These are phyloP conservation scores for Torymus aiolomorphi DNA, from an alignment of 2,888 invertebrate genomes.

Conservation along the genomic window DNA sequence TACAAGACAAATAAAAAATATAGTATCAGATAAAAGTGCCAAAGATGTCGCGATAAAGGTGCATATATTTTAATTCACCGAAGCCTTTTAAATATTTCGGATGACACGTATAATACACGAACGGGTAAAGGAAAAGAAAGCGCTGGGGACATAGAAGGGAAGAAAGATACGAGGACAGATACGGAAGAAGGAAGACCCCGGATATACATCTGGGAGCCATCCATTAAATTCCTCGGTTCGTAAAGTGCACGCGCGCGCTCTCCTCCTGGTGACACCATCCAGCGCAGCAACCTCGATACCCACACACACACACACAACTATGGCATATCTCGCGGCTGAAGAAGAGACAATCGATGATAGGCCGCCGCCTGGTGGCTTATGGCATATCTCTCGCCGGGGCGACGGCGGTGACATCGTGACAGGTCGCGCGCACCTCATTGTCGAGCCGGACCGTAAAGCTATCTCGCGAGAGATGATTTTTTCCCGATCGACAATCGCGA, in stretches of 20 bases:
- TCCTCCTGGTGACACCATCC: too few species aligned
- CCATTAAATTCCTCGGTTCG: slow-evolving; percentile 67
- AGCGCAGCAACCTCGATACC: too few species aligned
- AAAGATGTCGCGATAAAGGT: too few species aligned
- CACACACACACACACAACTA: too few species aligned
- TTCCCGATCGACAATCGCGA: slow-evolving; percentile 37
- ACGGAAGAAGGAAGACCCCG: slow-evolving; percentile 40
- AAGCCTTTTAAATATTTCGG: too few species aligned
- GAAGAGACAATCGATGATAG: slow-evolving; percentile 70
- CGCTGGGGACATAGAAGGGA: neutral
- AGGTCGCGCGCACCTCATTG: neutral
- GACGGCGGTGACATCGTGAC: too few species aligned
- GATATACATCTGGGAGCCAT: slow-evolving; percentile 57
- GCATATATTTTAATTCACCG: too few species aligned
- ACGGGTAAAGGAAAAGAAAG: too few species aligned
- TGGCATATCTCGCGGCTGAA: neutral
- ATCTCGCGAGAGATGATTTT: slow-evolving; percentile 18
- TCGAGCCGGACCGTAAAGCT: slow-evolving; percentile 26
- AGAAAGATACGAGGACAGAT: slow-evolving; percentile 47
- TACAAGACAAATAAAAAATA: too few species aligned
- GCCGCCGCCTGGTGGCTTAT: slow-evolving; percentile 62
- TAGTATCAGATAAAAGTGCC: too few species aligned
- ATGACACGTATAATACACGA: too few species aligned
- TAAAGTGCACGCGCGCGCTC: slow-evolving; percentile 55
- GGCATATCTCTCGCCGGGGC: slow-evolving; percentile 45